These are phyloP conservation scores for Motacilla alba DNA, from an alignment of 2,113 vertebrate species.

Conservation along the genomic window DNA sequence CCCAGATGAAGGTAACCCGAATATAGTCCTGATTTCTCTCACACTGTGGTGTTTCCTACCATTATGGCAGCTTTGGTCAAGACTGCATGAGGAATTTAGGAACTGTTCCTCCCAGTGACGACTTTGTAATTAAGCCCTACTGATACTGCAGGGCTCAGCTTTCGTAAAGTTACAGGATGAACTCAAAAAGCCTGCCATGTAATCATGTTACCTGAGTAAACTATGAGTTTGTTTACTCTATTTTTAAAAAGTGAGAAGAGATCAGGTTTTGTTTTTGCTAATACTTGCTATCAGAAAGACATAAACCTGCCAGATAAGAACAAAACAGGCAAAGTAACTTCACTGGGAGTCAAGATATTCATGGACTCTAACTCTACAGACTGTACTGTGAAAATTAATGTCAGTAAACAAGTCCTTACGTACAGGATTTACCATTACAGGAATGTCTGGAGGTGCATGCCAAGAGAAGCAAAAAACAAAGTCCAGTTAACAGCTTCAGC, in stretches of 20 bases:
- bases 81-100: neutral
- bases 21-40: neutral
- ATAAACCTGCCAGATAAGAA: neutral
- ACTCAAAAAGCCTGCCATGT: neutral
- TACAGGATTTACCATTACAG: neutral
- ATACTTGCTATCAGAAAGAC: constrained; percentile 5
- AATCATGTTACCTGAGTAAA: neutral
- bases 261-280: constrained; percentile 15
- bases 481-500: neutral
- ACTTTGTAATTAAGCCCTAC: constrained; percentile 10
- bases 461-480: neutral
- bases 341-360: neutral
- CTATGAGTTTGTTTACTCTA: neutral
- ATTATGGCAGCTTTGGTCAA: neutral
- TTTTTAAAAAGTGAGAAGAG: constrained; percentile 32
- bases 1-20: neutral
- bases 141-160: neutral
- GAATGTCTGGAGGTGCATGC: neutral
- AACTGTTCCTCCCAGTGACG: neutral
- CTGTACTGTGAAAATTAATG: neutral
- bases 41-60: neutral
- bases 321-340: neutral
- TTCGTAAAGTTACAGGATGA: constrained; percentile 9
- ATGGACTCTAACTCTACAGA: neutral
- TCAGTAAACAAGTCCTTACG: neutral